Conservation (phyloP, 1,140 invertebrate genomes). For the Phenacoccus solenopsis region DNA sequence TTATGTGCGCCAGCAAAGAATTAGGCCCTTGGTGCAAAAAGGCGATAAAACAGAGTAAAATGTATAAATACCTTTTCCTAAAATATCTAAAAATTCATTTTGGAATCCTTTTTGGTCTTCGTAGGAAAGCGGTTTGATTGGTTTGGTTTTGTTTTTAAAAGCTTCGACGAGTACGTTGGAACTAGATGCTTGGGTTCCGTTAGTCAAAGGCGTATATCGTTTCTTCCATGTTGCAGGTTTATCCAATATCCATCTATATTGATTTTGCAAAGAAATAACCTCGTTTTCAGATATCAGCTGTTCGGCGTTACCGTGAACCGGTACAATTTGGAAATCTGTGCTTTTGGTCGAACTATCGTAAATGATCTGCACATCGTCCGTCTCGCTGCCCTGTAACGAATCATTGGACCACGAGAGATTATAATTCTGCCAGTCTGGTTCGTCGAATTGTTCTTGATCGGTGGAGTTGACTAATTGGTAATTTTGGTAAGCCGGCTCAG, state of each 20-base stretch:
- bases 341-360: neutral
- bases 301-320: neutral
- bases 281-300: constrained; percentile 8
- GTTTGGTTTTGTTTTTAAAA: constrained; percentile 9
- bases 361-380: neutral
- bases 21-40: too few species aligned
- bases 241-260: constrained; percentile 6
- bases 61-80: neutral
- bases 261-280: neutral
- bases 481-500: neutral
- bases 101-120: constrained; percentile 10
- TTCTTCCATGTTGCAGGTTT: neutral
- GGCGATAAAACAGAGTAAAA: too few species aligned
- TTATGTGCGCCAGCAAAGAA: too few species aligned
- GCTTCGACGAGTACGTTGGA: neutral
- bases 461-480: neutral
- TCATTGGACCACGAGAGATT: neutral
- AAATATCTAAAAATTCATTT: constrained; percentile 14
- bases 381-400: neutral
- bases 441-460: neutral
- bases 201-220: neutral
- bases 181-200: neutral
- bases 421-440: neutral
- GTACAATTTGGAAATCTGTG: neutral
- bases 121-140: constrained; percentile 1